Percentiles rank a stretch among this genome's conserved stretches.
Evolutionary conservation across 2,888 invertebrate species (phyloP).

Genomic region (Priocnemis perturbator): DNA sequence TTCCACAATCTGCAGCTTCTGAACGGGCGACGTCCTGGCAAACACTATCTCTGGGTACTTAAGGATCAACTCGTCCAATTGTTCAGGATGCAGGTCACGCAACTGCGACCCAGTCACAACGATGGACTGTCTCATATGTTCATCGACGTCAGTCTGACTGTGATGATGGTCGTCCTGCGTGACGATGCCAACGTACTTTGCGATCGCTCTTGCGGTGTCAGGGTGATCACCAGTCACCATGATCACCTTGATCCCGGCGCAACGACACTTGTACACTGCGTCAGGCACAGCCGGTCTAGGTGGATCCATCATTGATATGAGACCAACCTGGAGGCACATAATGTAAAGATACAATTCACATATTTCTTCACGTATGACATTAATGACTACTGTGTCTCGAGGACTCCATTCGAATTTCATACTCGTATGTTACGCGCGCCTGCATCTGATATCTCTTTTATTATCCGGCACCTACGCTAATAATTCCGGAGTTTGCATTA

Average conservation of each 20-base stretch:
- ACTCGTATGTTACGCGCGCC: too few species aligned
- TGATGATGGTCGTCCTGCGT: slow-evolving; percentile 83
- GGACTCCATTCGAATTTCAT: too few species aligned
- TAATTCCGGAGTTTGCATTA: too few species aligned
- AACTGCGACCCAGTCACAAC: slow-evolving; percentile 94
- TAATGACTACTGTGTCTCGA: too few species aligned
- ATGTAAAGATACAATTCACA: slow-evolving; percentile 79
- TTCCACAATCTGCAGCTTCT: slow-evolving; percentile 95
- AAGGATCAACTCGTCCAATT: slow-evolving; percentile 93
- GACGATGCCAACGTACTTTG: slow-evolving; percentile 95
- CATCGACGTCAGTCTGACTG: slow-evolving; percentile 89
- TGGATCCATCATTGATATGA: slow-evolving; percentile 99
- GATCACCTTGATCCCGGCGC: slow-evolving; percentile 97
- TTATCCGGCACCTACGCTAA: too few species aligned
- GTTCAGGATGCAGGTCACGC: slow-evolving; percentile 89
- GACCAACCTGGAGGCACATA: slow-evolving; percentile 89
- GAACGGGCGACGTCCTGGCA: slow-evolving; percentile 96
- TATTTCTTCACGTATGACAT: too few species aligned
- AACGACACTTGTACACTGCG: slow-evolving; percentile 97
- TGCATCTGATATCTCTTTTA: too few species aligned
- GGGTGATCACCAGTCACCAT: slow-evolving; percentile 98
- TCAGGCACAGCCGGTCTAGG: slow-evolving; percentile 98
- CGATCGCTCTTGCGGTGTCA: slow-evolving; percentile 96
- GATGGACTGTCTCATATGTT: slow-evolving; percentile 93
- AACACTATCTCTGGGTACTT: slow-evolving; percentile 98